A percentile compares a stretch with the other conserved stretches of the same genome.
These are phyloP conservation scores for Cephus runcator DNA, from an alignment of 2,888 invertebrate species.

Conservation along the genomic window DNA sequence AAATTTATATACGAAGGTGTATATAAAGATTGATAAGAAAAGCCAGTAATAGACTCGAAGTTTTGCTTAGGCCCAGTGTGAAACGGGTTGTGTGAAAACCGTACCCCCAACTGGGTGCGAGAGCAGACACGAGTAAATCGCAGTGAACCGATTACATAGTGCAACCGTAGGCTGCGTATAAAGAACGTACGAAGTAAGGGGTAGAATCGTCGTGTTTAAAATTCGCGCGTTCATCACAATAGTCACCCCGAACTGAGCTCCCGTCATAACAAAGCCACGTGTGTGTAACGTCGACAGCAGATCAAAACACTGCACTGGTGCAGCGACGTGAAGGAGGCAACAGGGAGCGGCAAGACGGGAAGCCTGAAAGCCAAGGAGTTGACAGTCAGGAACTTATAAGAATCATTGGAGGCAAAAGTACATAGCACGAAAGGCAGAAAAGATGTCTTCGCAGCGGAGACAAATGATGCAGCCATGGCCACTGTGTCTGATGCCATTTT, in stretches of 20 bases:
- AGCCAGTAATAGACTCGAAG: neutral
- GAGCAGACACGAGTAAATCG: neutral
- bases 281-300: constrained; percentile 20
- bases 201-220: neutral
- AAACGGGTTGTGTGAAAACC: neutral
- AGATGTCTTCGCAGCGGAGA: constrained; percentile 28
- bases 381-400: neutral
- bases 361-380: neutral
- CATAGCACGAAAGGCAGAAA: neutral
- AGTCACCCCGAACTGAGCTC: neutral
- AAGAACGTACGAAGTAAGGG: neutral
- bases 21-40: neutral
- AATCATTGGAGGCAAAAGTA: neutral
- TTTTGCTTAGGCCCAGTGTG: neutral
- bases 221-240: neutral
- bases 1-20: neutral
- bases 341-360: constrained; percentile 12
- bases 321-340: constrained; percentile 20
- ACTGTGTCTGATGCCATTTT: constrained; percentile 51
- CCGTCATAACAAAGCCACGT: constrained; percentile 43
- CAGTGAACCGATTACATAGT: neutral
- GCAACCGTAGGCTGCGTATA: neutral
- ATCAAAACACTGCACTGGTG: neutral
- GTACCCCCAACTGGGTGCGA: neutral
- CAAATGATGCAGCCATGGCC: constrained; percentile 64